Percentiles rank a stretch among this genome's conserved stretches.
Evolutionary conservation across 92 coral and sea anemone species (phyloP).

Genomic region (Zoanthus sansibaricus): DNA sequence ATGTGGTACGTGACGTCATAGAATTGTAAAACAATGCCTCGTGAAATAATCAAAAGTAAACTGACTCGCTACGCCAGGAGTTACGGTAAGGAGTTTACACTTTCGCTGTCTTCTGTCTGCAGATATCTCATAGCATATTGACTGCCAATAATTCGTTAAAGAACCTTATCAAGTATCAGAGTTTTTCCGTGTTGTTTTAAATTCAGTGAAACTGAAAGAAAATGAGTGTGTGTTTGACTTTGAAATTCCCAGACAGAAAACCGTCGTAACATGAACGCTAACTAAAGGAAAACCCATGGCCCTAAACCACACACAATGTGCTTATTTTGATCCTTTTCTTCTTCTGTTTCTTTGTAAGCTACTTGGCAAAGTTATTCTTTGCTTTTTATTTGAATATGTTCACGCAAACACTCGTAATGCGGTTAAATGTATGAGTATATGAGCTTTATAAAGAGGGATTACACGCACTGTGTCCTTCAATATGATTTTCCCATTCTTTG

Average conservation of each 20-base stretch:
- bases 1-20: conserved; percentile 99
- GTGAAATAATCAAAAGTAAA: conserved; percentile 99
- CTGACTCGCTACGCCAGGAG: conserved; percentile 98
- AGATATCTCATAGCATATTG: conserved; percentile 43
- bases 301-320: conserved; percentile 65
- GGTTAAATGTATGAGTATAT: conserved; percentile 2
- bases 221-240: conserved; percentile 30
- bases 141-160: conserved; percentile 49
- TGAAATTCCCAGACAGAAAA: conserved; percentile 52
- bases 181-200: conserved; percentile 3
- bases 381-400: background rate
- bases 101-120: conserved; percentile 64
- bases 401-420: conserved; percentile 31
- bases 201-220: conserved; percentile 28
- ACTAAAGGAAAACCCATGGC: conserved; percentile 92
- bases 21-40: conserved; percentile 99
- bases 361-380: background rate
- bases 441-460: conserved; percentile 6
- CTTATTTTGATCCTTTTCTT: conserved; percentile 35
- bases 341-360: background rate
- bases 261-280: conserved; percentile 56
- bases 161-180: conserved; percentile 14
- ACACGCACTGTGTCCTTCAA: background rate
- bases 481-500: background rate
- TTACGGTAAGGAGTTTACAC: conserved; percentile 84